Evolutionary conservation across 2,113 vertebrate species (phyloP), one percentile per base, ranked within the genome.

Genomic region (Casuarius casuarius): DNA sequence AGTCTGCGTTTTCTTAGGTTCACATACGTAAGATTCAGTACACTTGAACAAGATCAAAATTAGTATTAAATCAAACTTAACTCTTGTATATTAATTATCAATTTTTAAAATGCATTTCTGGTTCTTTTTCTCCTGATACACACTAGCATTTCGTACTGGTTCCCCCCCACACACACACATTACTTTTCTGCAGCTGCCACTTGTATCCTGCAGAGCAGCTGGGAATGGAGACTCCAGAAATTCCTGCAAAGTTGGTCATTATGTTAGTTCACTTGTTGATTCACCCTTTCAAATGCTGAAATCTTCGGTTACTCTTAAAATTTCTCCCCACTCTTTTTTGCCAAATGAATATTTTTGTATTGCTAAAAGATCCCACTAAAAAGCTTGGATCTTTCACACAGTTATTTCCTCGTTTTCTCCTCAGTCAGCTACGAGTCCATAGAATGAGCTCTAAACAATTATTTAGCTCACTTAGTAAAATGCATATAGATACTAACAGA

Each of bases 311-410:
- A 62, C 10, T 71, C 44, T n/a, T 31, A n/a, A 0, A 40, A 16
- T 81, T 67, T 67, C 2, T 42, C 6, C 6, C 2, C 1, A 17
- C 1, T 38, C 0, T 56, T 68, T n/a, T 59, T 40, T 49, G 2
- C 2, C 8, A 44, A 79, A 28, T 3, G 5, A 9, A 19, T 56
- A 4, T 0, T 29, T 19, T 70, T 75, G 18, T 66, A 28, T 58
- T 90, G 28, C 8, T 68, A 31, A 76, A 90, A 84, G 9, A n/a
- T 72, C 13, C n/a, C 29, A 52, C 3, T 44, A 31, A 76, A 67
- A 72, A 54, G 2, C 10, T 58, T 67, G 1, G 31, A 23, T 63
- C 29, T 54, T 77, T 63, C 35, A 11, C 42, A 38, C 4, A 38
- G 7, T 29, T 48, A 48, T 48, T 48, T 87, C 16, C 40, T 67